phyloP scores from a whole-genome alignment of 2,797 vertebrate genomes.

The Falco columbarius region DNA sequence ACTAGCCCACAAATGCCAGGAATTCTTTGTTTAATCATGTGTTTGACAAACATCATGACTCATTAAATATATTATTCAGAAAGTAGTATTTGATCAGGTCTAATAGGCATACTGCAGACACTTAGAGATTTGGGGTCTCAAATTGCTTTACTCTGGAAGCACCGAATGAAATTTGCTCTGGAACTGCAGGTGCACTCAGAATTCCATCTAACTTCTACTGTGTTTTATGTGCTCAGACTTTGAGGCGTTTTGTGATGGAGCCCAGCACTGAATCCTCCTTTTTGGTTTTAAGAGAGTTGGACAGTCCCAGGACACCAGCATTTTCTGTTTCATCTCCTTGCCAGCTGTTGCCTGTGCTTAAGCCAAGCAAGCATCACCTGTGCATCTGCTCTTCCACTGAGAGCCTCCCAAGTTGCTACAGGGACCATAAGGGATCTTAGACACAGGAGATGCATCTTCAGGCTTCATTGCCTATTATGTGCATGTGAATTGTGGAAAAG shows the following conservation, averaged over 20 bases:
- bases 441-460: not conserved
- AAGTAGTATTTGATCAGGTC: constrained; percentile 48
- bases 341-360: not conserved
- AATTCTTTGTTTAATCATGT: constrained; percentile 69
- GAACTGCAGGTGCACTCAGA: not conserved
- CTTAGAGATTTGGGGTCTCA: not conserved
- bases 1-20: constrained; percentile 44
- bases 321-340: not conserved
- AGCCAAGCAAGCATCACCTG: not conserved
- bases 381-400: accelerated
- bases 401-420: not conserved
- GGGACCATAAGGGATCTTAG: not conserved
- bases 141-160: not conserved
- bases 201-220: not conserved
- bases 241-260: not conserved
- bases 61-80: constrained; percentile 43
- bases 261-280: not conserved
- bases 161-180: not conserved
- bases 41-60: constrained; percentile 66
- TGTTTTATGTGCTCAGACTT: not conserved
- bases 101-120: not conserved
- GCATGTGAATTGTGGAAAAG: accelerated
- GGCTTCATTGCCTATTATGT: not conserved
- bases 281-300: not conserved
- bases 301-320: not conserved